These are phyloP conservation scores for Endotricha flammealis DNA, from an alignment of 2,888 invertebrate genomes.

Conservation along the genomic window DNA sequence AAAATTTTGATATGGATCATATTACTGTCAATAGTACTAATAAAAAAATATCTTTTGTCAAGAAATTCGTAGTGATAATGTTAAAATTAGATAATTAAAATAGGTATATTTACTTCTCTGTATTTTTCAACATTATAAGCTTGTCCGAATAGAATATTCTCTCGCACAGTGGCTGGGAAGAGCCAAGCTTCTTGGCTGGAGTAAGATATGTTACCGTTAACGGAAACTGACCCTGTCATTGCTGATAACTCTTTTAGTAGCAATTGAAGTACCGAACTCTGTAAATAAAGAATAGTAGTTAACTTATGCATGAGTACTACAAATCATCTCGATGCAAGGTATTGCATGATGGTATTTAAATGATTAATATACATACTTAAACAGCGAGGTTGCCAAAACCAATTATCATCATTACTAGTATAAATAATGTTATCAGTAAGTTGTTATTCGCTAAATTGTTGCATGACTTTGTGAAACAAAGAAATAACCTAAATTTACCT, in stretches of 20 bases:
- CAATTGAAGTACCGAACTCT: conserved; percentile 81
- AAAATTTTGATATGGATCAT: too few relatives aligned
- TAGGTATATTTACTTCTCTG: conserved; percentile 57
- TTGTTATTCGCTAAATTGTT: too few relatives aligned
- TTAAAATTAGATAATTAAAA: not conserved
- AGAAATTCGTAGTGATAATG: not conserved
- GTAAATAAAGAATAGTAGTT: conserved; percentile 23
- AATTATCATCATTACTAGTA: too few relatives aligned
- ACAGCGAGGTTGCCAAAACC: too few relatives aligned
- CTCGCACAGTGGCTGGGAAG: conserved; percentile 84
- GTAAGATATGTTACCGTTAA: conserved; percentile 83
- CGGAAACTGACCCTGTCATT: conserved; percentile 74
- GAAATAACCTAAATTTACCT: conserved; percentile 56
- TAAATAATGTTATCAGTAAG: too few relatives aligned
- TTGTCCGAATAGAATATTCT: conserved; percentile 90
- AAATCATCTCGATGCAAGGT: too few relatives aligned
- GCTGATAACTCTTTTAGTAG: conserved; percentile 84
- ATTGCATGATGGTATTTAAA: too few relatives aligned
- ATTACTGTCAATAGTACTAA: too few relatives aligned
- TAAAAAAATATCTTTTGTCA: too few relatives aligned
- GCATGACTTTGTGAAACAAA: too few relatives aligned
- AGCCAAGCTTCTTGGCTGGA: conserved; percentile 93
- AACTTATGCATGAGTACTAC: conserved; percentile 9
- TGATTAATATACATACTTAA: not conserved
- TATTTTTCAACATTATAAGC: conserved; percentile 81